phyloP scores from a whole-genome alignment of 1,140 invertebrate genomes.

The Pollicipes pollicipes region DNA sequence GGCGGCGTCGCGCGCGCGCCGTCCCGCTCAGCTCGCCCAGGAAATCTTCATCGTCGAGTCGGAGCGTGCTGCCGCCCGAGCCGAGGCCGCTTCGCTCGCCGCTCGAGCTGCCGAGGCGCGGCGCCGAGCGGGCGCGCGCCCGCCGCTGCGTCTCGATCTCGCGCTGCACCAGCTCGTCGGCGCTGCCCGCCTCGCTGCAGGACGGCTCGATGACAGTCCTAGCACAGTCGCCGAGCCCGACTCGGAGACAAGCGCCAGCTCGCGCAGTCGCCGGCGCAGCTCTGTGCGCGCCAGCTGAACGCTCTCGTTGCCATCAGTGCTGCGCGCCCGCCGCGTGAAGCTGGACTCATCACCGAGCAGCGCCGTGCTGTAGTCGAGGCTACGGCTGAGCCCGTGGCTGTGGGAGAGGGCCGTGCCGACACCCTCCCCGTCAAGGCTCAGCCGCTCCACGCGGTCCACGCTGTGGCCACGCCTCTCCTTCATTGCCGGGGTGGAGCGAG shows the following conservation, averaged over 20 bases:
- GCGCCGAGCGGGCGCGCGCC: not conserved
- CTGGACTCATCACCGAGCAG: too few relatives aligned
- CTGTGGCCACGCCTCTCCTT: not conserved
- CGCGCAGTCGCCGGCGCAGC: not conserved
- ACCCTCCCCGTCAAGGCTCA: not conserved
- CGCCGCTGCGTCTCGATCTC: constrained; percentile 8
- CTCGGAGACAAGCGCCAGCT: not conserved
- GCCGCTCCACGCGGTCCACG: not conserved
- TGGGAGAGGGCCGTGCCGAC: not conserved
- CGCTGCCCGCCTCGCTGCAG: constrained; percentile 16
- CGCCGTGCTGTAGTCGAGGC: not conserved
- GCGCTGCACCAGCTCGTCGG: not conserved
- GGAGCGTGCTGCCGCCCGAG: too few relatives aligned
- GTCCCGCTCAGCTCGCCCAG: too few relatives aligned
- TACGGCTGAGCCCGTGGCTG: not conserved
- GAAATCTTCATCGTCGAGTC: too few relatives aligned
- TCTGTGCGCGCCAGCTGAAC: not conserved
- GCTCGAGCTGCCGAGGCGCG: too few relatives aligned
- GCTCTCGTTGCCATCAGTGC: not conserved
- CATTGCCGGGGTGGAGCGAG: too few relatives aligned
- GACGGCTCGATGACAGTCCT: constrained; percentile 26
- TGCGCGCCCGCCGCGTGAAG: too few relatives aligned
- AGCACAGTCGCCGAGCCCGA: constrained; percentile 21
- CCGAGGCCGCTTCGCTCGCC: not conserved
- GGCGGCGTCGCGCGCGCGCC: too few relatives aligned